Conservation (phyloP, 2,888 invertebrate species). For the Aphodius granarius region DNA sequence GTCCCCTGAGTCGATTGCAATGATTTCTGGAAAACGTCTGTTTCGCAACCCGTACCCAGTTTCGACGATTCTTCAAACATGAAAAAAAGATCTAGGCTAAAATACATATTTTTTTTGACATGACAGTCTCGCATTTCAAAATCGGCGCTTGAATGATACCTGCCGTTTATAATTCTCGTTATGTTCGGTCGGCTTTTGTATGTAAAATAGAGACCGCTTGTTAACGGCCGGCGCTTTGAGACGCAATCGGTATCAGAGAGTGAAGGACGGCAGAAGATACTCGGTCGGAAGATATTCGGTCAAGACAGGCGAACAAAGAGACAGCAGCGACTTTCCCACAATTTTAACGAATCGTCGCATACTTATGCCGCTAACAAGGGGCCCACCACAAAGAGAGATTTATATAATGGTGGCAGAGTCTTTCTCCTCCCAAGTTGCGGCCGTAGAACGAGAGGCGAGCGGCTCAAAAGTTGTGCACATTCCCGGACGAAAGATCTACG, state of each 20-base stretch:
- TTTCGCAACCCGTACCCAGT: too few relatives aligned
- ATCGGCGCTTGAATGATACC: too few relatives aligned
- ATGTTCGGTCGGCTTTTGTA: background rate
- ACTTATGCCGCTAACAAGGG: constrained; percentile 33
- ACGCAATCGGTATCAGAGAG: background rate
- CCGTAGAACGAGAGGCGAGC: background rate
- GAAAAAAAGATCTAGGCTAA: too few relatives aligned
- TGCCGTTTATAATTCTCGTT: background rate
- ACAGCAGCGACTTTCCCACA: constrained; percentile 34
- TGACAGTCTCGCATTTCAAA: too few relatives aligned
- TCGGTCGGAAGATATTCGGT: too few relatives aligned
- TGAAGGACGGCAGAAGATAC: background rate
- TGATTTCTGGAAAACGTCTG: too few relatives aligned
- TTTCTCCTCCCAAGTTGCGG: background rate
- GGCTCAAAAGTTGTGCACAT: background rate
- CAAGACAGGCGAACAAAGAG: background rate
- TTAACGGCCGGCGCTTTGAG: background rate
- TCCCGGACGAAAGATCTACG: background rate
- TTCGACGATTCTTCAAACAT: too few relatives aligned
- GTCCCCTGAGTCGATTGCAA: too few relatives aligned
- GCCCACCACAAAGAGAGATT: background rate
- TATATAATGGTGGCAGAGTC: background rate
- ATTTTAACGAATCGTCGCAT: constrained; percentile 33
- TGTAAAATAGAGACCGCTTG: background rate
- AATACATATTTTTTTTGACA: too few relatives aligned